Conservation (phyloP, 2,888 invertebrate genomes). For the Chloromyia formosa region DNA sequence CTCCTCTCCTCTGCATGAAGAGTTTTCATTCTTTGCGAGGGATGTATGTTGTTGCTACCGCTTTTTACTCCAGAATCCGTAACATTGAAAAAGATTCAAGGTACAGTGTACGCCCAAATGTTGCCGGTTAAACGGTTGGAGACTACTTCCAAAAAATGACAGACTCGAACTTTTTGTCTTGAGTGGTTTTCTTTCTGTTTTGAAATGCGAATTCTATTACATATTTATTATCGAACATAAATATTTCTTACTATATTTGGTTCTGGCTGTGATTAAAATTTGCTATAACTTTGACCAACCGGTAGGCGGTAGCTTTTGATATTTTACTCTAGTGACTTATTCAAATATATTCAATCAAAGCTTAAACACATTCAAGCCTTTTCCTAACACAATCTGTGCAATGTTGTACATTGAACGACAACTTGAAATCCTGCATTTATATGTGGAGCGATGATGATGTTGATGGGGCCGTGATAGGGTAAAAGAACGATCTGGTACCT, state of each 20-base stretch:
- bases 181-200: no score
- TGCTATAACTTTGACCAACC: no score
- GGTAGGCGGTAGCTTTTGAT: no score
- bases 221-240: no score
- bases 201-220: no score
- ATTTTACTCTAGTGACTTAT: no score
- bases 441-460: slow-evolving; percentile 47
- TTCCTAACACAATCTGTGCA: neutral
- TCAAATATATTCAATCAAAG: no score
- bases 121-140: neutral
- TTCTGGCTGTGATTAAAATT: no score
- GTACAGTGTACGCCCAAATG: neutral
- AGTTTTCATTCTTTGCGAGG: slow-evolving; percentile 23
- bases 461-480: slow-evolving; percentile 38
- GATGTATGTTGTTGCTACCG: neutral
- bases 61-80: neutral
- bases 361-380: neutral
- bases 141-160: no score
- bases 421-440: slow-evolving; percentile 12
- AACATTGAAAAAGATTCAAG: neutral
- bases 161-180: no score
- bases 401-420: neutral
- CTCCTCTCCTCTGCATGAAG: slow-evolving; percentile 25
- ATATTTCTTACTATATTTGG: no score
- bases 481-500: slow-evolving; percentile 43